Conservation (phyloP, 2,797 vertebrate species). For the Acanthurus lineatus region DNA sequence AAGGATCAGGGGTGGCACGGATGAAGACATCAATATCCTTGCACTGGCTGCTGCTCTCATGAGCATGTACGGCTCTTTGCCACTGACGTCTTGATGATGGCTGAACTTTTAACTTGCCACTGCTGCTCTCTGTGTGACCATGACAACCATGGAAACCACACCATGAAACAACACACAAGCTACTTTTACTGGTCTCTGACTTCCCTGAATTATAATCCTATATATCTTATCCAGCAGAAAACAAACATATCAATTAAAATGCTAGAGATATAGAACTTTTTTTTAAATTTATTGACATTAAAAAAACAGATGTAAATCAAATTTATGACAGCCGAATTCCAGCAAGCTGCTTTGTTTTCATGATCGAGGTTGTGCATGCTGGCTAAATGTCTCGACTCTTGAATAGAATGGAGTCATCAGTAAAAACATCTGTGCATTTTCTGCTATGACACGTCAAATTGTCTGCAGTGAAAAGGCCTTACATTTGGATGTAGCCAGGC, state of each 20-base stretch:
- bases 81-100: slow-evolving; percentile 6
- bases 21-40: slow-evolving; percentile 34
- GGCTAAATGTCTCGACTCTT: slow-evolving; percentile 6
- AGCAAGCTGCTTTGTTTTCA: background rate
- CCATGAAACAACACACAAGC: background rate
- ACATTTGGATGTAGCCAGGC: background rate
- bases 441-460: background rate
- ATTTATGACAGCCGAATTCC: background rate
- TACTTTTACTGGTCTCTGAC: slow-evolving; percentile 2
- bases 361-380: background rate
- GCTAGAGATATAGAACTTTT: too few species aligned
- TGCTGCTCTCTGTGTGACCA: slow-evolving; percentile 20
- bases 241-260: slow-evolving; percentile 5
- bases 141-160: slow-evolving; percentile 37
- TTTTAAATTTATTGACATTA: background rate
- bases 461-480: background rate
- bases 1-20: slow-evolving; percentile 23
- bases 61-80: background rate
- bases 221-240: background rate
- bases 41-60: background rate
- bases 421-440: slow-evolving; percentile 3
- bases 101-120: slow-evolving; percentile 34
- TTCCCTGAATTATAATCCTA: background rate
- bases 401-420: background rate
- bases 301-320: background rate